Conservation (phyloP, 23 tunicate species). For the Trididemnum nubilum region DNA sequence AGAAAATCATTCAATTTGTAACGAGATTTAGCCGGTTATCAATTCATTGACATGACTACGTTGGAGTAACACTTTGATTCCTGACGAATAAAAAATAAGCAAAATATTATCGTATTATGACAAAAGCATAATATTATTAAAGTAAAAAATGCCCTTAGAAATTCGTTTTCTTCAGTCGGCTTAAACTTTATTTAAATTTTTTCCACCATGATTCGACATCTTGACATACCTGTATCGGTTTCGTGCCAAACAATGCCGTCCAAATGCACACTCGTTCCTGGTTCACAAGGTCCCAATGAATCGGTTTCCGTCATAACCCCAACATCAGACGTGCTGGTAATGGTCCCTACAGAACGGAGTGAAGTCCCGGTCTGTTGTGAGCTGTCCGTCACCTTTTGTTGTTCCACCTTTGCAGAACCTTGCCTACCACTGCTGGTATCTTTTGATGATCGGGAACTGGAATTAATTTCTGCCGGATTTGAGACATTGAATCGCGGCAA, state of each 20-base stretch:
- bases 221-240: constrained; percentile 73
- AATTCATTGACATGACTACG: no score
- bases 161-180: no score
- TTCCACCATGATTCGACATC: no score
- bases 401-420: background rate
- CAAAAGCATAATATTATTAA: no score
- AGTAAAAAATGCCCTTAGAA: no score
- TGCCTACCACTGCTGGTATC: background rate
- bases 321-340: constrained; percentile 49
- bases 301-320: constrained; percentile 76
- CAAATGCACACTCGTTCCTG: constrained; percentile 73
- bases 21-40: no score
- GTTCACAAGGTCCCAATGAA: constrained; percentile 76
- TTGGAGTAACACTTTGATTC: no score
- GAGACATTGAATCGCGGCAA: constrained; percentile 10
- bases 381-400: background rate
- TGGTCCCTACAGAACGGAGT: constrained; percentile 52
- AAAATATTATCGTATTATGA: no score
- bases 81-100: no score
- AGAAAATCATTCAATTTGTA: no score
- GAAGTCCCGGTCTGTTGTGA: background rate
- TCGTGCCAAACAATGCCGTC: constrained; percentile 92
- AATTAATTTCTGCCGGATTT: background rate
- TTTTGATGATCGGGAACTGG: background rate
- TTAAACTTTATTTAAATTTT: no score